Evolutionary conservation across 1,140 invertebrate genomes (phyloP), one percentile per base, ranked within the genome.

Genomic region (Leptopilina clavipes): DNA sequence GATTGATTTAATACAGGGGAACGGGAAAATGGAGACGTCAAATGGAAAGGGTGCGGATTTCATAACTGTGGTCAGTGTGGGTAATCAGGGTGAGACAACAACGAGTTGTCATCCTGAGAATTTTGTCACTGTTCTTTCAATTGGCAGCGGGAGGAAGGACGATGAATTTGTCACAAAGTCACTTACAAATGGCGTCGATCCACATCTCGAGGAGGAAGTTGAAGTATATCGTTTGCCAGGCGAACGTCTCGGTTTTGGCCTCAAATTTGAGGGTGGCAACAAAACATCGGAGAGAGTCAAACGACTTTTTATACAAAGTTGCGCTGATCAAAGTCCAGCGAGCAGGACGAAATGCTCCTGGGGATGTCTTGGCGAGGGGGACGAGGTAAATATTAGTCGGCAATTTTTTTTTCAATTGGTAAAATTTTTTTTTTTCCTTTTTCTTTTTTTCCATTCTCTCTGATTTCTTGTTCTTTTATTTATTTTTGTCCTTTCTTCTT

Each of bases 201-300:
- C 22, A 22, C 79, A 86, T 40, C 90, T 92, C 14, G 92, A 92
- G 14, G 94, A 95, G 79, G 94, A 95, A 88, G 93, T 97, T 17
- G 91, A 94, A 44, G 94, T 97, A 10, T 96, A 95, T 82, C 92
- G 97, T 74, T 91, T 97, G 73, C 96, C 96, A 0, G 97, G 97
- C 0, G 97, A 98, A 87, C 93, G 96, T 52, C 90, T 98, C 0
- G 97, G 97, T 0, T 96, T 98, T 84, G 96, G 96, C 0, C 89
- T 98, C 0, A 96, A 97, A 86, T 98, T 98, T 86, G 96, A 98
- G 89, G 97, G 96, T 43, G 96, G 96, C 3, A 94, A 95, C 5
- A 94, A 94, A 78, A 94, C 93, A 22, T 91, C 92, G 11, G 95
- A 97, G 84, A 93, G 93, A 70, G 93, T 95, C 5, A 89, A 92